Evolutionary conservation across 2,888 invertebrate genomes (phyloP), one percentile per base, ranked within the genome.

Genomic region (Oxycera nigricornis): DNA sequence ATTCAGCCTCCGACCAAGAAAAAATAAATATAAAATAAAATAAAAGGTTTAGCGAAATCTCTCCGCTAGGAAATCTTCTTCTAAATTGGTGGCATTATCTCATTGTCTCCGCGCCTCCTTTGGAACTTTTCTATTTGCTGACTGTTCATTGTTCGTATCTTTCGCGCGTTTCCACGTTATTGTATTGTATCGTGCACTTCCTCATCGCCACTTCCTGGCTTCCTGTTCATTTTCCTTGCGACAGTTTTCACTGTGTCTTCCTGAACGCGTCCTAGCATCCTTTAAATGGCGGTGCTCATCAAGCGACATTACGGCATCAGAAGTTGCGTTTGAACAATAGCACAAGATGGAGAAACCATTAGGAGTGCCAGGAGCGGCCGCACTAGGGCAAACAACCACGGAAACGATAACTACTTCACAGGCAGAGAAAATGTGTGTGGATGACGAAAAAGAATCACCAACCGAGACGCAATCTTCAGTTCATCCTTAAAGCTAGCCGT

Each of bases 271-370:
- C 30, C 50, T 50, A 28, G 50, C 17, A 50, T 68, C 20, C 22
- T 26, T 2, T 28, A 11, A 22, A 52, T 50, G 28, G n/a, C 17
- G 9, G 31, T 52, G 50, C 68, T 68, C 67, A 67, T 67, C 30
- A 68, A 68, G 52, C 30, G 68, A n/a, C 6, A 50, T 50, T 17
- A 68, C 31, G 50, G 52, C 68, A 50, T 68, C 68, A 50, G 28
- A 68, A 55, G 55, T 55, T 20, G 22, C 20, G 24, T 9, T 6
- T 31, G 7, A 62, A 7, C 35, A 11, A 31, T 20, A 46, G 17
- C 4, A 30, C 28, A 28, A 68, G 17, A n/a, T 9, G 28, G 59
- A 30, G 30, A 30, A 59, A 28, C 11, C 30, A 62, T 20, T 39
- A 62, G 22, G 22, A 35, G 35, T 62, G 62, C 39, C 62, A 35